Base-by-base conservation (phyloP, 1,140 invertebrate species). In the Drosophila baimaii region DNA sequence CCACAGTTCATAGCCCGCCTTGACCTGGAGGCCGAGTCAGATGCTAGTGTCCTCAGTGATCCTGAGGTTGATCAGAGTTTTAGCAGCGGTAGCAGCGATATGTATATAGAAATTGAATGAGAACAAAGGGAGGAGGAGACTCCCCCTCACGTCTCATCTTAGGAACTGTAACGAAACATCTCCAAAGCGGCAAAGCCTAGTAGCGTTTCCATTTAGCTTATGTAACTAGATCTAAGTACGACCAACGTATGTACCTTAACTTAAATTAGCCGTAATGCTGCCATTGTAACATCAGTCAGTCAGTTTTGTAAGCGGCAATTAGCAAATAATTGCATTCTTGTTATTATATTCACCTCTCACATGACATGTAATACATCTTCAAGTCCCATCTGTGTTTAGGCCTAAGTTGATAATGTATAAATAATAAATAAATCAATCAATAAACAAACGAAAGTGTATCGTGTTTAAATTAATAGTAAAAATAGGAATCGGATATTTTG, bases 111-210 rank as follows among this genome's bases (percentile, higher is more conserved):
- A 39, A 70, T 83, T 54, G 62, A 77, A 68, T 77, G 44, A 62
- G 29, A 39, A n/a, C 15, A 17, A 49, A 7, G 25, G 27, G 12
- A 39, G 19, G 35, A 13, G n/a, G 29, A 51, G 27, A 9, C 9
- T 19, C 9, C 25, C 31, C n/a, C 2, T 8, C 31, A 10, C 35
- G 39, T 56, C 44, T 39, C 23, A 31, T 13, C 43, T 58, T 62
- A 52, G 43, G 35, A 54, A 68, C 57, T 55, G 44, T 74, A 56
- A 57, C 59, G 41, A 70, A 86, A 71, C 61, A 73, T 76, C 61
- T 70, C 82, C 82, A 85, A 85, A 85, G 82, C 61, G 82, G 82
- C 79, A 77, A 61, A 56, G 75, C 75, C 59, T 77, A 71, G 47
- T 83, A 65, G 46, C 44, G 59, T 79, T 62, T 58, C 47, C 61